Evolutionary conservation across 2,113 vertebrate species (phyloP), one percentile per base, ranked within the genome.

Genomic region (Psilopsiagon aurifrons): DNA sequence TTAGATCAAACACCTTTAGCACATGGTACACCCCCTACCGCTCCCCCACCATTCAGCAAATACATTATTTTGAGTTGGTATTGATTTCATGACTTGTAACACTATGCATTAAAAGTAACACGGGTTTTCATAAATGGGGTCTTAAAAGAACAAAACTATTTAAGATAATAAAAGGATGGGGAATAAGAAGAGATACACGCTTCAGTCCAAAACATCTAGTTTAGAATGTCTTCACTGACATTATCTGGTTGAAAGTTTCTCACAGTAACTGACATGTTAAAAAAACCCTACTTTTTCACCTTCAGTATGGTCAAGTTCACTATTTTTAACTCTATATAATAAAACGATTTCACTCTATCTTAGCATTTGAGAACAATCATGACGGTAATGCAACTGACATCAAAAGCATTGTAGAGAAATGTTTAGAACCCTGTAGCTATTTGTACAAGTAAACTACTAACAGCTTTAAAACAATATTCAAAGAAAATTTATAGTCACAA

Each of bases 331-430:
- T 76, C 66, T 43, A 59, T 60, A 25, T 46, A 66, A 46, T 52
- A 62, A n/a, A 57, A 62, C 25, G 1, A 51, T 54, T 90, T 90
- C 54, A 64, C 5, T 20, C 17, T 81, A 76, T 24, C 17, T 69
- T 31, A 55, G 19, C 25, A 52, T 62, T 49, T 76, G 14, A 64
- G 86, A 71, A 39, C 41, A 51, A 43, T 5, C 25, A 31, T 1
- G 2, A 17, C 17, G 7, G 25, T 44, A 59, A 62, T 47, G 85
- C 3, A 1, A 29, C n/a, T 47, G 35, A 62, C 0, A 1, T 23
- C 7, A 76, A 80, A 88, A 69, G 6, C 9, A n/a, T 31, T 3
- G 3, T 8, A 71, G 51, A 60, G 6, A 8, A 84, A 31, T 15
- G 3, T 47, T 82, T 69, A 55, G 41, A 64, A 52, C 17, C 39